Conservation (phyloP, 1,140 invertebrate species). For the Drosophila triauraria region DNA sequence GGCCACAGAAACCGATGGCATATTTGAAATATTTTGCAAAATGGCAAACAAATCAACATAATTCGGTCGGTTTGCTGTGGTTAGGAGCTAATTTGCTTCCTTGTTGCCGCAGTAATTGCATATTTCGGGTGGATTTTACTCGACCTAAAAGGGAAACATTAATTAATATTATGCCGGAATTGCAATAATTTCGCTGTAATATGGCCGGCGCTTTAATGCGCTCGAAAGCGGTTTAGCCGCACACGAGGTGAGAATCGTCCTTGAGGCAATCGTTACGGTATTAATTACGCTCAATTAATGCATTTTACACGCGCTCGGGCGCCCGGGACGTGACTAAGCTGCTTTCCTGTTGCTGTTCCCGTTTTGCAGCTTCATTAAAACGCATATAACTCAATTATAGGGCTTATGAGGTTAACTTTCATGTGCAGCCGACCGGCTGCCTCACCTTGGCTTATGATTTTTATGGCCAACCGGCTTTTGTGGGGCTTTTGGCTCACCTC, state of each 20-base stretch:
- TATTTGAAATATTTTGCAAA: slow-evolving; percentile 48
- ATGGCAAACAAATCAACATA: slow-evolving; percentile 73
- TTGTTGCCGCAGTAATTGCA: slow-evolving; percentile 23
- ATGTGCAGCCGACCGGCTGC: slow-evolving; percentile 19
- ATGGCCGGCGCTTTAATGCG: slow-evolving; percentile 3
- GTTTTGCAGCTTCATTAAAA: slow-evolving; percentile 59
- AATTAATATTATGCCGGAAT: slow-evolving; percentile 38
- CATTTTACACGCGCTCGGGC: slow-evolving; percentile 47
- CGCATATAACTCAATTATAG: slow-evolving; percentile 71
- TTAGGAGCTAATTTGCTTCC: slow-evolving; percentile 56
- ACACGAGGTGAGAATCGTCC: slow-evolving; percentile 19
- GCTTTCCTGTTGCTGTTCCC: slow-evolving; percentile 1
- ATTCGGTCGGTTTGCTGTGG: slow-evolving; percentile 40
- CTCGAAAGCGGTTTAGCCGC: slow-evolving; percentile 3
- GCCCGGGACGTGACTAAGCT: slow-evolving; percentile 27
- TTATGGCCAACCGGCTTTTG: slow-evolving; percentile 33
- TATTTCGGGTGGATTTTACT: slow-evolving; percentile 4
- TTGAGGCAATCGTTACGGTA: slow-evolving; percentile 37
- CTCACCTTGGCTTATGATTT: slow-evolving; percentile 40
- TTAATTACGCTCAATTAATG: slow-evolving; percentile 69
- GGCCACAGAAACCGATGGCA: slow-evolving; percentile 15
- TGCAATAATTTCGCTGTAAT: slow-evolving; percentile 2
- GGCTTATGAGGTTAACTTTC: slow-evolving; percentile 50
- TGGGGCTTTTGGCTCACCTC: slow-evolving; percentile 8
- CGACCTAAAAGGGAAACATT: slow-evolving; percentile 13